phyloP scores from a whole-genome alignment of 2,797 vertebrate species.

The Sebastes cheni region DNA sequence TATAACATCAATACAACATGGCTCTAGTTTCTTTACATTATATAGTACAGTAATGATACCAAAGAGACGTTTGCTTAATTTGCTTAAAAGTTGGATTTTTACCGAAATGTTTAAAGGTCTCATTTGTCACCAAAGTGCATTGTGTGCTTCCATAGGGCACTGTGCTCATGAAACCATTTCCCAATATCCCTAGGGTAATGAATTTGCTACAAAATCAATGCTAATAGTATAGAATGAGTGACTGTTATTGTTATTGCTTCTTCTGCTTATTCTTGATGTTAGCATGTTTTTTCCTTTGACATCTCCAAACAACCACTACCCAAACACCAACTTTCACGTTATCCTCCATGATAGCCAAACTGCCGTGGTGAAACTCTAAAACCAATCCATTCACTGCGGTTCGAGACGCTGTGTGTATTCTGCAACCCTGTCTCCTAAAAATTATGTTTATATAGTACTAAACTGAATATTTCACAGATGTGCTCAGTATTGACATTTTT shows the following conservation, averaged over 20 bases:
- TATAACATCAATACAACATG: not conserved
- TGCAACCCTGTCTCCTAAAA: not conserved
- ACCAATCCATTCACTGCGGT: not conserved
- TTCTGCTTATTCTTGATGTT: not conserved
- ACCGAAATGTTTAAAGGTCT: not conserved
- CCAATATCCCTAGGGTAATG: too few relatives aligned
- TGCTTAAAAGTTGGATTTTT: not conserved
- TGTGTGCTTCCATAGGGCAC: not conserved
- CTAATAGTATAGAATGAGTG: too few relatives aligned
- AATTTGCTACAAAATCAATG: too few relatives aligned
- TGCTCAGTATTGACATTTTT: not conserved
- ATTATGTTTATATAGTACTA: too few relatives aligned
- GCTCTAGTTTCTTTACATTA: not conserved
- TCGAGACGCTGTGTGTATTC: rapidly evolving
- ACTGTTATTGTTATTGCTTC: too few relatives aligned
- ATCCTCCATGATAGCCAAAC: not conserved
- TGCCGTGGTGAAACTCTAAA: not conserved
- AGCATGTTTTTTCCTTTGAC: not conserved
- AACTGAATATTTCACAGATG: not conserved
- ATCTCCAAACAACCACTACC: not conserved
- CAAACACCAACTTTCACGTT: not conserved
- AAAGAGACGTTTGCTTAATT: not conserved
- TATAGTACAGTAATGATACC: not conserved
- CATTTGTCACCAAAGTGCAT: not conserved
- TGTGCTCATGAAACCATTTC: too few relatives aligned